phyloP scores from a whole-genome alignment of 92 coral and sea anemone species.

The Scolanthus callimorphus region DNA sequence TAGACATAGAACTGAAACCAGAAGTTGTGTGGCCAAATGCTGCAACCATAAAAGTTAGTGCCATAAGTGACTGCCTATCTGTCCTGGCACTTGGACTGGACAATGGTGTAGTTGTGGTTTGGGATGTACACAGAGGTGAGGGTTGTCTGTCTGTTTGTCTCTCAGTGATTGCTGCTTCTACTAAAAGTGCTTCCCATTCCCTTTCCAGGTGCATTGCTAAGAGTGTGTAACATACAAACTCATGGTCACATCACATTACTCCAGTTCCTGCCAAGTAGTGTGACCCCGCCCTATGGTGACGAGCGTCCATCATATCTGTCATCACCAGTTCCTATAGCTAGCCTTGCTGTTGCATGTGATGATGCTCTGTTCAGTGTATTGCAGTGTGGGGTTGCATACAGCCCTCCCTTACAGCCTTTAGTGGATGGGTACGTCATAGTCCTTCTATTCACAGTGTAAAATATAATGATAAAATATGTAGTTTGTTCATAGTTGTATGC shows the following conservation, averaged over 20 bases:
- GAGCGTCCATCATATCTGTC: constrained; percentile 26
- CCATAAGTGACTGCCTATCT: constrained; percentile 68
- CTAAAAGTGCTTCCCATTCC: neutral
- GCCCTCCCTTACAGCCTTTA: constrained; percentile 52
- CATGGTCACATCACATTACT: constrained; percentile 53
- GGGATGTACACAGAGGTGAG: constrained; percentile 93
- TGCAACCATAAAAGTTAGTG: constrained; percentile 51
- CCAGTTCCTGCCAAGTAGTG: constrained; percentile 63
- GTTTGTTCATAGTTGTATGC: no score
- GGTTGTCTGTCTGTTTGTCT: neutral
- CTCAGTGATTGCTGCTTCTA: neutral
- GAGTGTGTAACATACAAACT: constrained; percentile 50
- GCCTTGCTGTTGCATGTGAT: constrained; percentile 76
- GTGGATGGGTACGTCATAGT: constrained; percentile 68
- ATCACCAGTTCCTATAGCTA: constrained; percentile 36
- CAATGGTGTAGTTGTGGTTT: constrained; percentile 74
- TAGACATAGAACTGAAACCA: constrained; percentile 89
- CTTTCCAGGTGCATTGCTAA: constrained; percentile 52
- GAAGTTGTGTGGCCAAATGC: constrained; percentile 89
- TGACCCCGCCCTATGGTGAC: constrained; percentile 29
- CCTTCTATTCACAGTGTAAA: no score
- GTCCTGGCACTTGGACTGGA: constrained; percentile 72
- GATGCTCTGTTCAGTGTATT: constrained; percentile 74
- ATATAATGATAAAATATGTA: no score
- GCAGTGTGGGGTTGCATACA: constrained; percentile 60